Base-by-base conservation (phyloP, 2,113 vertebrate species). In the Campylorhamphus procurvoides region DNA sequence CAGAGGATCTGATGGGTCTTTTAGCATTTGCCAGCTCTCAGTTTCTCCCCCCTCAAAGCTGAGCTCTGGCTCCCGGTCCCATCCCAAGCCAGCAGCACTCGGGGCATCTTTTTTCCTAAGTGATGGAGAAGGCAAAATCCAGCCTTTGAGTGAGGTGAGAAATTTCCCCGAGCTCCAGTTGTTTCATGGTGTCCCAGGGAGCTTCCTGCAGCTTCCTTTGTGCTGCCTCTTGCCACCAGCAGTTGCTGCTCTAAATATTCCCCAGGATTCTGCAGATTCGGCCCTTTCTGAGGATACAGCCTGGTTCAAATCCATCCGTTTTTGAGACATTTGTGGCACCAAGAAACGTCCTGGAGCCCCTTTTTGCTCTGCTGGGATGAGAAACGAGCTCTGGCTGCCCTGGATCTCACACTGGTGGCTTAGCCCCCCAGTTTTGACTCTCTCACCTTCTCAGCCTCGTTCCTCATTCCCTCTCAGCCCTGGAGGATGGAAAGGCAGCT, bases 221-320 rank as follows among this genome's bases (percentile, higher is more conserved):
- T 18, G 58, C 80, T 55, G 39, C 37, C 42, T 79, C 24, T 47
- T 84, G 64, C 53, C 85, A 62, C 31, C 75, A 93, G 58, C 53
- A 18, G 7, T 4, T 42, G 18, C 85, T 75, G 49, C 13, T 2
- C n/a, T 24, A 78, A 73, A 50, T 27, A 47, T 12, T 86, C 18
- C 73, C 39, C 3, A 27, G 35, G 15, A 50, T 29, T 31, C 13
- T 18, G 39, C 0, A 0, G 68, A 40, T n/a, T 37, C 1, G 1
- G 67, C 3, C 0, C 0, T 50, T 77, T 33, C 87, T 73, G 66
- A 75, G 55, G 39, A 25, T 18, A 10, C 4, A 69, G 24, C 17
- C 71, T 23, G 44, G 47, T 16, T 40, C 79, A 84, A 42, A 80
- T 14, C 49, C 55, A 28, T 22, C 25, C n/a, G 13, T 37, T 13